phyloP scores from a whole-genome alignment of 1,140 invertebrate species.

The Chionoecetes opilio region DNA sequence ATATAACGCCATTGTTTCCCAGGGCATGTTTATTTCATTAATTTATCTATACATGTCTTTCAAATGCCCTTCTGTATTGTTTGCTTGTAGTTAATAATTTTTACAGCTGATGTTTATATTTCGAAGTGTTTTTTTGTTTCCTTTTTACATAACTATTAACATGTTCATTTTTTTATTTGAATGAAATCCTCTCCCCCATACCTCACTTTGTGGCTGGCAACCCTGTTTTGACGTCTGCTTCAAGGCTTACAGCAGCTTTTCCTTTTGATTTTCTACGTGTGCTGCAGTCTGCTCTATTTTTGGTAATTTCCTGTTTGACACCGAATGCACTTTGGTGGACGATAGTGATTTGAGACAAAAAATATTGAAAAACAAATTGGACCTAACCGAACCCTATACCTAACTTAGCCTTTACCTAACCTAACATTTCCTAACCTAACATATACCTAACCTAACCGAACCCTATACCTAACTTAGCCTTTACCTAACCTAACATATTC shows the following conservation, averaged over 20 bases:
- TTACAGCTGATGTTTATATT: not conserved
- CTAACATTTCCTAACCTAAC: no score
- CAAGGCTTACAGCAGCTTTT: not conserved
- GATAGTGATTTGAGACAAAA: no score
- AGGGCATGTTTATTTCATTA: not conserved
- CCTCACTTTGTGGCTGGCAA: not conserved
- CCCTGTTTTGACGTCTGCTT: not conserved
- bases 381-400: no score
- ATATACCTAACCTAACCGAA: no score
- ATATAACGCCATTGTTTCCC: not conserved
- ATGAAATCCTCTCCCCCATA: not conserved
- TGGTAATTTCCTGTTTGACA: no score
- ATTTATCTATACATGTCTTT: not conserved
- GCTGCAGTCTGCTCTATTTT: not conserved
- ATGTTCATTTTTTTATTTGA: conserved; percentile 41
- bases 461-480: no score
- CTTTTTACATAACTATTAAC: not conserved
- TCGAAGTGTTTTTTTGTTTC: not conserved
- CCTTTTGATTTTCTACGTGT: not conserved
- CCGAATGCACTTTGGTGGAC: no score
- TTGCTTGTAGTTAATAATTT: not conserved
- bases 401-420: no score
- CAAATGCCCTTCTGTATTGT: not conserved
- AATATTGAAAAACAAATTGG: no score
- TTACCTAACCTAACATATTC: no score